Conservation (phyloP, 2,797 vertebrate genomes). For the Zenarchopterus dispar region DNA sequence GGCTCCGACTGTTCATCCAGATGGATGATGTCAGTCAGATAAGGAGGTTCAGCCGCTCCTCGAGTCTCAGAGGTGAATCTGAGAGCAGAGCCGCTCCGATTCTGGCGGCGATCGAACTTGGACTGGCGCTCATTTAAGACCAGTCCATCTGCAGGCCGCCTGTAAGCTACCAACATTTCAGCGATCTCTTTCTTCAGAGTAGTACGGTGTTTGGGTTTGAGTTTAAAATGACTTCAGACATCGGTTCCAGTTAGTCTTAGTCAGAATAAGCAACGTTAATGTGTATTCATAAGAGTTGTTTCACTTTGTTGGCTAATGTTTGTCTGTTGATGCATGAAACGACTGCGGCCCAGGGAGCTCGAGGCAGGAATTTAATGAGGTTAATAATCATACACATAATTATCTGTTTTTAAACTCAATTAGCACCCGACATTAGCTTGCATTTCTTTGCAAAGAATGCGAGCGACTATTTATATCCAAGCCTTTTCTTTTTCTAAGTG, state of each 20-base stretch:
- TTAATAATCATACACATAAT: constrained; percentile 59
- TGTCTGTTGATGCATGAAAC: constrained; percentile 45
- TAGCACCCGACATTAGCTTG: constrained; percentile 35
- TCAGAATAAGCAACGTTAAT: too few species aligned
- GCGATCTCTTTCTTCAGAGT: constrained; percentile 29
- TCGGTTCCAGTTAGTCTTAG: too few species aligned
- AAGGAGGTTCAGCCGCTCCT: constrained; percentile 49
- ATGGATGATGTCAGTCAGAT: constrained; percentile 71
- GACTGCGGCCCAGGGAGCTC: constrained; percentile 28
- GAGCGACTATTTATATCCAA: constrained; percentile 15
- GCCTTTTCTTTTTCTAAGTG: background rate
- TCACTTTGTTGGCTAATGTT: too few species aligned
- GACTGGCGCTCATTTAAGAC: constrained; percentile 52
- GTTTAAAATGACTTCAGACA: background rate
- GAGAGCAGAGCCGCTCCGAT: constrained; percentile 44
- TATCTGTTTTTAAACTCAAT: constrained; percentile 61
- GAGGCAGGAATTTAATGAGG: constrained; percentile 54
- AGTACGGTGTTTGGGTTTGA: constrained; percentile 4
- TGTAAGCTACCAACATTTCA: constrained; percentile 41
- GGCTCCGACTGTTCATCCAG: constrained; percentile 63
- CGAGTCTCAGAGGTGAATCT: constrained; percentile 54
- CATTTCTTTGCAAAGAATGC: constrained; percentile 31
- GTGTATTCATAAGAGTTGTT: too few species aligned
- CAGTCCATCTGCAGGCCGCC: constrained; percentile 59
- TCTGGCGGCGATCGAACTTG: constrained; percentile 42